phyloP scores from a whole-genome alignment of 2,797 vertebrate species.

The Lepus oiostolus region DNA sequence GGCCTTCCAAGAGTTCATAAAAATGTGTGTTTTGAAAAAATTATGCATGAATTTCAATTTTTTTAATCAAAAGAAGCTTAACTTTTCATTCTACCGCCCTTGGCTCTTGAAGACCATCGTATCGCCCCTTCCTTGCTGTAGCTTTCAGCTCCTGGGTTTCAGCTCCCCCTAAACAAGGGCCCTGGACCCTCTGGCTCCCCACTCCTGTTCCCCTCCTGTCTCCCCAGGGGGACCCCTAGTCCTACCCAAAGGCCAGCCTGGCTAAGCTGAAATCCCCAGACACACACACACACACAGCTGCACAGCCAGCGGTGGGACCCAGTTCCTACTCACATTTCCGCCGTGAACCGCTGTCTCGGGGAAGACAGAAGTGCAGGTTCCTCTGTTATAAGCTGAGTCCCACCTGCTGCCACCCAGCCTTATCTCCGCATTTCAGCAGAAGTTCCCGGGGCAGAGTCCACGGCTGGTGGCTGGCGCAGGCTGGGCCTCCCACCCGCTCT shows the following conservation, averaged over 20 bases:
- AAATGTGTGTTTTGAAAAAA: no score
- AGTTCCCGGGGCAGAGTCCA: conserved; percentile 78
- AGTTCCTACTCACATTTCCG: conserved; percentile 55
- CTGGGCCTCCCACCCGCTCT: neutral
- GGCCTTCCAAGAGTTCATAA: no score
- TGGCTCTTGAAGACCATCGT: no score
- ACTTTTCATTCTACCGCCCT: no score
- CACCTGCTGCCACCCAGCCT: neutral
- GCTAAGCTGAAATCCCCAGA: neutral
- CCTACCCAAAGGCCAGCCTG: neutral
- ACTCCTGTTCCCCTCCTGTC: neutral
- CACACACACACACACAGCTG: neutral
- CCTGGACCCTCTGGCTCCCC: neutral
- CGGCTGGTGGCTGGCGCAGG: neutral
- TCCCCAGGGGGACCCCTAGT: neutral
- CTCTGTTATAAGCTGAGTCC: neutral
- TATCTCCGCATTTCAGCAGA: neutral
- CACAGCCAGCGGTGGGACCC: neutral
- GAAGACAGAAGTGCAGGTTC: accelerated
- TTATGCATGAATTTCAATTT: no score
- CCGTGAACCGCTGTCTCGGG: neutral
- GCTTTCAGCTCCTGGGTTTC: neutral
- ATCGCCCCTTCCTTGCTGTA: neutral
- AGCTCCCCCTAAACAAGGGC: neutral
- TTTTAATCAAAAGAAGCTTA: no score